phyloP scores from a whole-genome alignment of 2,113 vertebrate species.

The Brienomyrus longianalis region DNA sequence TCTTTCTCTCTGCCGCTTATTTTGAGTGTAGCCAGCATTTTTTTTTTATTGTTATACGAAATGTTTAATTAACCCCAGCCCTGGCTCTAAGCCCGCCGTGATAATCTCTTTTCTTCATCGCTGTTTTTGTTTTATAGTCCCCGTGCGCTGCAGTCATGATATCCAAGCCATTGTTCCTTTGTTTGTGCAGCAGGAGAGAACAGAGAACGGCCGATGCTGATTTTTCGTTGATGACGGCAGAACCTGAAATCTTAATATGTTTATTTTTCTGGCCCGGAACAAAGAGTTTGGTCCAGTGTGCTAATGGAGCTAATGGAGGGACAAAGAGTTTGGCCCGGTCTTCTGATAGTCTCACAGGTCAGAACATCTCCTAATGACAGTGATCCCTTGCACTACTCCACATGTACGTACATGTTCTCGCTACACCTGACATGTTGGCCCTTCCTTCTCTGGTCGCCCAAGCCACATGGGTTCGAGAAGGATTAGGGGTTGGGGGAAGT shows the following conservation, averaged over 20 bases:
- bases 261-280: neutral
- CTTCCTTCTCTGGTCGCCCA: neutral
- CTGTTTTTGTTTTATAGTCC: neutral
- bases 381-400: neutral
- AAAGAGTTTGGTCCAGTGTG: neutral
- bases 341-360: neutral
- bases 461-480: neutral
- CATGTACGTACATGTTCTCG: neutral
- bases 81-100: neutral
- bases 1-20: neutral
- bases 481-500: constrained; percentile 4
- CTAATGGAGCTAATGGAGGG: neutral
- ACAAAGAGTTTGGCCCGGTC: neutral
- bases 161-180: neutral
- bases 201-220: neutral
- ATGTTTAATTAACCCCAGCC: neutral
- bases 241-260: neutral
- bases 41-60: neutral
- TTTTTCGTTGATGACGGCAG: neutral
- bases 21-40: neutral
- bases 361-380: neutral
- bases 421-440: neutral
- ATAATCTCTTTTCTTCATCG: neutral
- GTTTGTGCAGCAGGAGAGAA: neutral
- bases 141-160: neutral